phyloP scores from a whole-genome alignment of 1,140 invertebrate species.

The Luehdorfia chinensis region DNA sequence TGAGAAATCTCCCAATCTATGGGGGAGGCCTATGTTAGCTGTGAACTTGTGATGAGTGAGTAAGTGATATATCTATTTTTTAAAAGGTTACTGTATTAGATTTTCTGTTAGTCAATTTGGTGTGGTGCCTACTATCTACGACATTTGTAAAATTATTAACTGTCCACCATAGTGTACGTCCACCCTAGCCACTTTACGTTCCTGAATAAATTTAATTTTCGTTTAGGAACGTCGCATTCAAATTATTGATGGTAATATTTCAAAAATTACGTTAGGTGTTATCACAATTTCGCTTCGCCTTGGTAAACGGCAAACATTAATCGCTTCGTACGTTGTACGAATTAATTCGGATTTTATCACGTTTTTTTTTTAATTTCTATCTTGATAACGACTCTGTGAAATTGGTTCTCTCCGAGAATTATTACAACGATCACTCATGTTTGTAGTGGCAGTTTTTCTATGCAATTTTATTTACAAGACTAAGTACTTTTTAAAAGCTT shows the following conservation, averaged over 20 bases:
- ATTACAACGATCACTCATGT: constrained; percentile 12
- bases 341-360: constrained; percentile 14
- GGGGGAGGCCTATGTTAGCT: too few relatives aligned
- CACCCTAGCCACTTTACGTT: background rate
- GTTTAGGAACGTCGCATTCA: background rate
- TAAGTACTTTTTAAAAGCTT: background rate
- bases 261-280: constrained; percentile 9
- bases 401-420: constrained; percentile 13
- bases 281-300: constrained; percentile 1
- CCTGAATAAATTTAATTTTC: constrained; percentile 7
- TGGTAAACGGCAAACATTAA: constrained; percentile 6
- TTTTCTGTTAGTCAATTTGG: too few relatives aligned
- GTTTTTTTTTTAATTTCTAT: constrained; percentile 14
- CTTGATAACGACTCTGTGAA: constrained; percentile 12
- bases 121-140: too few relatives aligned
- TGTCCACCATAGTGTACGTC: too few relatives aligned
- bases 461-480: background rate
- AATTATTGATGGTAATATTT: constrained; percentile 15
- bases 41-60: too few relatives aligned
- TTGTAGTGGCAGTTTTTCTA: background rate
- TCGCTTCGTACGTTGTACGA: constrained; percentile 10
- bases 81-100: too few relatives aligned
- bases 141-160: too few relatives aligned
- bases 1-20: too few relatives aligned
- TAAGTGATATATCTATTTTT: too few relatives aligned